A percentile compares a stretch with the other conserved stretches of the same genome.
Evolutionary conservation across 1,140 invertebrate species (phyloP).

Genomic region (Pseudomyrmex sp.): DNA sequence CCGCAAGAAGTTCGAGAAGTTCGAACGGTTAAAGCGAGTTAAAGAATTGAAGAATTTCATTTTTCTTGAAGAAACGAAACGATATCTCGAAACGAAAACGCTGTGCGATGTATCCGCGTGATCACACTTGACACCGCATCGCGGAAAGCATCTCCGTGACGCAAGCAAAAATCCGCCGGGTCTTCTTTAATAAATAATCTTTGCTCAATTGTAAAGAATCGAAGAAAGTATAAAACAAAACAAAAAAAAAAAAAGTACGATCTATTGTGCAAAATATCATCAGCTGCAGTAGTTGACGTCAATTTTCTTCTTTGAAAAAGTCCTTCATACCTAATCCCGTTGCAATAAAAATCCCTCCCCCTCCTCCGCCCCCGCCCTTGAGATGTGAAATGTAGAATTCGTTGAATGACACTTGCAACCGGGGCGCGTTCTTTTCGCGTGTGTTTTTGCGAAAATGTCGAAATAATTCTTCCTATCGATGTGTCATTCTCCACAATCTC

Average conservation of each 20-base stretch:
- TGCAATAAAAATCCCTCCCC: background rate
- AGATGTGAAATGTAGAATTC: constrained; percentile 31
- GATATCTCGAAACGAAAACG: background rate
- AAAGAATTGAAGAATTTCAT: background rate
- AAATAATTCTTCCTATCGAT: constrained; percentile 1
- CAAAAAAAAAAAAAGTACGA: constrained; percentile 10
- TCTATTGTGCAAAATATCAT: constrained; percentile 46
- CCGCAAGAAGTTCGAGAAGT: too few relatives aligned
- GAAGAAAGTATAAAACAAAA: constrained; percentile 49
- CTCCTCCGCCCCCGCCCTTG: background rate
- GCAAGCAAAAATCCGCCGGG: constrained; percentile 36
- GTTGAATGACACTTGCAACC: constrained; percentile 12
- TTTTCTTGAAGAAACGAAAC: background rate
- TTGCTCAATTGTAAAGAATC: constrained; percentile 72
- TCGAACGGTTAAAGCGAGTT: too few relatives aligned
- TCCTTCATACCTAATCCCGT: constrained; percentile 3
- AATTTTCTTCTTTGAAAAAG: constrained; percentile 19
- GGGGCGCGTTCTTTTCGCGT: background rate
- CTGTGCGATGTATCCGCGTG: background rate
- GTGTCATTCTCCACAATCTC: background rate
- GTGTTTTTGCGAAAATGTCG: background rate
- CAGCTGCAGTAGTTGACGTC: constrained; percentile 52
- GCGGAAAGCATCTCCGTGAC: background rate
- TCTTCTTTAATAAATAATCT: constrained; percentile 69
- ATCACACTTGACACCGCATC: constrained; percentile 19